Conservation (phyloP, 2,113 vertebrate species). For the Alosa alosa region DNA sequence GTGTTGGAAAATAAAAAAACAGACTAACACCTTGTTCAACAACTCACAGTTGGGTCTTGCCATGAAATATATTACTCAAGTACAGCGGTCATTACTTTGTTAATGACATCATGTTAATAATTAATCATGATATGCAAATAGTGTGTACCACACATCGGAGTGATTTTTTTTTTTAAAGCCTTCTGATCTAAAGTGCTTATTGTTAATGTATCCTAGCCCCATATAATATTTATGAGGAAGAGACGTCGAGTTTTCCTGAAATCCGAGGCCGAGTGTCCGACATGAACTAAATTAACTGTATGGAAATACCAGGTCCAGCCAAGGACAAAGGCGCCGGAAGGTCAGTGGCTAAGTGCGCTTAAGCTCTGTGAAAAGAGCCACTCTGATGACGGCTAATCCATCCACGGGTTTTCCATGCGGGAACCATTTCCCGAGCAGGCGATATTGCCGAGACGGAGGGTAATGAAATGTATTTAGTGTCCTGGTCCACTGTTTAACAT, state of each 20-base stretch:
- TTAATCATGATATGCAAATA: conserved; percentile 46
- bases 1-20: background rate
- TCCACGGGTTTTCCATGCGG: background rate
- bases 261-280: background rate
- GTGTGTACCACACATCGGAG: conserved; percentile 29
- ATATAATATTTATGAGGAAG: conserved; percentile 32
- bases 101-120: conserved; percentile 45
- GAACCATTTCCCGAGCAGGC: background rate
- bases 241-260: background rate
- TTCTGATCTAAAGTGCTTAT: conserved; percentile 28
- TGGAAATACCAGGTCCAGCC: conserved; percentile 3
- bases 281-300: background rate
- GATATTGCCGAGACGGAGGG: background rate
- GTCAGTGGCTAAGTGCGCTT: background rate
- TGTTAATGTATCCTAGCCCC: conserved; percentile 26
- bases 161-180: conserved; percentile 19
- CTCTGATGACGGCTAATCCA: conserved; percentile 11
- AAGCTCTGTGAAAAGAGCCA: conserved; percentile 16
- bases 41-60: conserved; percentile 18
- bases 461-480: conserved; percentile 16
- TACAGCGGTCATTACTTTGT: conserved; percentile 36
- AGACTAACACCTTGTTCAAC: conserved; percentile 24
- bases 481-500: background rate
- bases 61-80: conserved; percentile 21
- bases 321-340: conserved; percentile 1